Evolutionary conservation across 1,140 invertebrate species (phyloP), one percentile per base, ranked within the genome.

Genomic region (Pachyrhynchus sulphureomaculatus): DNA sequence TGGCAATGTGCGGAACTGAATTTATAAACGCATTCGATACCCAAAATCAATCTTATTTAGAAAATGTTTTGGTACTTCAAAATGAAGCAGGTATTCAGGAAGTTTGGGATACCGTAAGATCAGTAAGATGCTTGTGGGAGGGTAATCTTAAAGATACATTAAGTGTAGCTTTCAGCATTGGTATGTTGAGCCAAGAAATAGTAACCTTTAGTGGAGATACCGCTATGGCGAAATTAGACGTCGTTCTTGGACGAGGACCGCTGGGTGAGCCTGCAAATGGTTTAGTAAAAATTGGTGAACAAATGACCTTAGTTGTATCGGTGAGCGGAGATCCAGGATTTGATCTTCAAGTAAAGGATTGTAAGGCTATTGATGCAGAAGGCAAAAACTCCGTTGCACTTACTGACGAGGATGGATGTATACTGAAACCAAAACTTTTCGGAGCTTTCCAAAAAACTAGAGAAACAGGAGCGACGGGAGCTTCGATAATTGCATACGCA

Each of bases 191-290:
- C 58, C 87, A 90, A 71, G 86, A 92, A 67, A 86, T 88, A 12
- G 87, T 92, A 15, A 90, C 89, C 20, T 93, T 92, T 75, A 89
- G 86, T 65, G 90, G 90, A 3, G 90, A 93, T 64, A 91, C 89
- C 2, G 89, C 89, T 0, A 86, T 87, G 66, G 90, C 90, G 2
- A 84, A 84, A 67, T 77, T 93, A 34, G 90, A 93, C 65, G 88
- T 93, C 42, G 88, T 91, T 77, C 77, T 85, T 26, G 91, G 91
- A 4, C 82, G 84, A 72, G 90, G 90, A 58, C 90, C 90, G 1
- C 90, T 90, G 71, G 88, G 88, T 0, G 82, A 83, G 12, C 79
- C 86, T 29, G 89, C 89, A 0, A 86, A 86, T 62, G 90, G 90
- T 5, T 77, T 93, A 10, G 87, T 93, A 0, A 88, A 90, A 73